phyloP scores from a whole-genome alignment of 2,797 vertebrate genomes.

The Propithecus perrieri region DNA sequence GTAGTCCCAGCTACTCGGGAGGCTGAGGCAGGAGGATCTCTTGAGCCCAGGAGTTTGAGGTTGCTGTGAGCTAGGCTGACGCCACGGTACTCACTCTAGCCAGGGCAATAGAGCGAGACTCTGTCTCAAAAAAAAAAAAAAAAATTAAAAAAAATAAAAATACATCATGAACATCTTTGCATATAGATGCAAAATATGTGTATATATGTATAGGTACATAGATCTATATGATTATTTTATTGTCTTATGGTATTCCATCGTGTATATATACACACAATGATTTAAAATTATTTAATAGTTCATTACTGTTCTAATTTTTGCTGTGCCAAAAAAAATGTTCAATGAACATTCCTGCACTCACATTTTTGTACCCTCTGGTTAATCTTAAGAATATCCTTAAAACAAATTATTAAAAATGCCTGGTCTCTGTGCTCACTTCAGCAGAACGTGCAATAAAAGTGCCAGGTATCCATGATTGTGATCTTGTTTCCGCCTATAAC shows the following conservation, averaged over 20 bases:
- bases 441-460: not conserved
- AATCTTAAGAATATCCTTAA: conserved; percentile 14
- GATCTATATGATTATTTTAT: not conserved
- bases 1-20: too few species aligned
- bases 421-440: not conserved
- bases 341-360: not conserved
- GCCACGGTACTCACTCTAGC: too few species aligned
- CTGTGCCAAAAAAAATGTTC: not conserved
- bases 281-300: conserved; percentile 5
- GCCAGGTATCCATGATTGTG: not conserved
- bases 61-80: too few species aligned
- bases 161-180: not conserved
- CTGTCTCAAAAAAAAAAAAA: too few species aligned
- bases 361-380: conserved; percentile 4
- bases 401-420: not conserved
- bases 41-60: too few species aligned
- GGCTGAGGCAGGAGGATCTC: too few species aligned
- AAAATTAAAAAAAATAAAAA: too few species aligned
- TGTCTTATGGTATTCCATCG: not conserved
- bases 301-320: not conserved
- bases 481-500: not conserved
- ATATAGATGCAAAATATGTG: not conserved
- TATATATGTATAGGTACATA: not conserved
- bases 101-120: too few species aligned
- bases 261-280: not conserved